Base-by-base conservation (phyloP, 2,888 invertebrate species). In the Agrotis segetum region DNA sequence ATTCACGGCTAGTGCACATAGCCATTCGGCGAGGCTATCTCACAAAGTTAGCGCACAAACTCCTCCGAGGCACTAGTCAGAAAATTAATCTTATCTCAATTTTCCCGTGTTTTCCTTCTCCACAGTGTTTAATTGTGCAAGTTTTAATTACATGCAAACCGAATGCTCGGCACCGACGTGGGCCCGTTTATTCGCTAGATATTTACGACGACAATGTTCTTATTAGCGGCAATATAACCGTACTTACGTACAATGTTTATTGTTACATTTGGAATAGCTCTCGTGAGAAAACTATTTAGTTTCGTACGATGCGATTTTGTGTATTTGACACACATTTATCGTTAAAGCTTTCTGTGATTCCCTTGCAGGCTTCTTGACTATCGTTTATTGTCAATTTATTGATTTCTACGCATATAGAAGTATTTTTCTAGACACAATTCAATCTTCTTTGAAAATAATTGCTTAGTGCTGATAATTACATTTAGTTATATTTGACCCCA, bases 1-100 rank as follows among this genome's bases (percentile, higher is more conserved):
- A 85, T 84, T 82, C 82, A 81, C 74, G 82, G 82, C 70, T 74
- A 82, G 84, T 73, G 83, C 76, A 84, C 87, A 82, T 76, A 83
- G 85, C 81, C 77, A 83, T 76, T 83, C 78, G 63, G 71, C 71
- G 79, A 84, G 88, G 89, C 89, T 90, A 91, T 91, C 90, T 87
- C 84, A 70, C 75, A 79, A 89, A 92, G 87, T 89, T 89, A 87
- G 84, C 86, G 85, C 68, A 85, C 89, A 88, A 93, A 92, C 90
- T 93, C 85, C 84, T 84, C 83, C 79, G 85, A 85, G 88, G 85
- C 92, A 93, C 92, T 92, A 93, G 90, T 91, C 91, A 88, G 92
- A 93, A 93, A 93, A 94, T 94, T 94, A 94, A 93, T 94, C 92
- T 94, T 93, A 92, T 94, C 93, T 92, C 91, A 92, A 93, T 94